phyloP scores from a whole-genome alignment of 2,797 vertebrate species.

The Sebastiscus albofasciatus region DNA sequence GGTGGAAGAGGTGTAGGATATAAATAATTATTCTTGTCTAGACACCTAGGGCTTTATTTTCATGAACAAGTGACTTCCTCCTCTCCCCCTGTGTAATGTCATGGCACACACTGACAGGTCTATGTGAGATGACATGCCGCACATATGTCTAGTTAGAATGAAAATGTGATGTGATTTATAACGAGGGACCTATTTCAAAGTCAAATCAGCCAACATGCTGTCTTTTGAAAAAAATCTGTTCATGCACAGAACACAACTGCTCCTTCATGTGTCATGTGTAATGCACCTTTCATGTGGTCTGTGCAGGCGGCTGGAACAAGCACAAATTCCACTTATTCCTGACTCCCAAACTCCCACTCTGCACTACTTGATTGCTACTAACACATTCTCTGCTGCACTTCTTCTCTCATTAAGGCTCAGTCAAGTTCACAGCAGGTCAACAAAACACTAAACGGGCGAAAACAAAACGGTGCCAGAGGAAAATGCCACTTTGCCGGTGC shows the following conservation, averaged over 20 bases:
- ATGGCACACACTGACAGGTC: neutral
- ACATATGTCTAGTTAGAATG: too few relatives aligned
- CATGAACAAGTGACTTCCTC: slow-evolving; percentile 18
- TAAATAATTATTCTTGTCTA: slow-evolving; percentile 62
- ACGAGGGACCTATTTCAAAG: neutral
- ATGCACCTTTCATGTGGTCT: neutral
- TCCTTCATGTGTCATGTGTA: neutral
- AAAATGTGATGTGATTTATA: neutral
- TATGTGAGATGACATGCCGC: neutral
- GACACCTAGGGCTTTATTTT: slow-evolving; percentile 42
- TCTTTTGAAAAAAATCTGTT: neutral
- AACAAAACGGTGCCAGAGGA: neutral
- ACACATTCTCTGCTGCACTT: slow-evolving; percentile 7
- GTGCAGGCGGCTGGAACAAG: neutral
- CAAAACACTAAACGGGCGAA: slow-evolving; percentile 6
- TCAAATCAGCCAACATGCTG: neutral
- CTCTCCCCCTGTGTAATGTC: neutral
- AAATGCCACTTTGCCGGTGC: neutral
- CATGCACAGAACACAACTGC: neutral
- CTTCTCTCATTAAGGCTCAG: slow-evolving; percentile 4
- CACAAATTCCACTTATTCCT: neutral
- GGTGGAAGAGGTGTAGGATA: slow-evolving; percentile 60
- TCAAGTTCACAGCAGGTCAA: slow-evolving; percentile 20
- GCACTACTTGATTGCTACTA: neutral
- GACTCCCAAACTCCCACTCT: neutral